phyloP scores from a whole-genome alignment of 2,888 invertebrate genomes.

The Cerastis leucographa region DNA sequence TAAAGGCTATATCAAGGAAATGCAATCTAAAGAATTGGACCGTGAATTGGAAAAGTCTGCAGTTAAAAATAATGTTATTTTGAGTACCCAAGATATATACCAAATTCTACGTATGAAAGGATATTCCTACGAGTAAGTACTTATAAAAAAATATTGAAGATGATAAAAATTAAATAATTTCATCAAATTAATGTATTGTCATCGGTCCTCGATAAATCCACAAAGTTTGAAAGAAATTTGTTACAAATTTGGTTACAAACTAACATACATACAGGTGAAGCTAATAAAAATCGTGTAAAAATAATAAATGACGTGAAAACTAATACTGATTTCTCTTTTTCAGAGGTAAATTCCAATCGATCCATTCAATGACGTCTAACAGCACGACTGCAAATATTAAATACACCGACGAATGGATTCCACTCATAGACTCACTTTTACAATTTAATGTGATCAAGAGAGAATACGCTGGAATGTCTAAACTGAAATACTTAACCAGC shows the following conservation, averaged over 20 bases:
- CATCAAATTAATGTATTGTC: too few relatives aligned
- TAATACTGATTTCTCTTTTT: slow-evolving; percentile 4
- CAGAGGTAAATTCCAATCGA: slow-evolving; percentile 48
- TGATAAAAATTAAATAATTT: too few relatives aligned
- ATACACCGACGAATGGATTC: slow-evolving; percentile 59
- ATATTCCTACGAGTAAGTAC: slow-evolving; percentile 47
- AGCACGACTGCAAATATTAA: slow-evolving; percentile 92
- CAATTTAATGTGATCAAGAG: slow-evolving; percentile 63
- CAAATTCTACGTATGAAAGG: slow-evolving; percentile 49
- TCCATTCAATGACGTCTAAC: slow-evolving; percentile 55
- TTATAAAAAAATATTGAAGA: background rate
- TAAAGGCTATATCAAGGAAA: slow-evolving; percentile 29
- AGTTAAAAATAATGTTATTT: background rate
- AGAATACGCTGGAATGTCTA: slow-evolving; percentile 44
- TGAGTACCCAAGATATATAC: slow-evolving; percentile 39
- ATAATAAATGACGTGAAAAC: background rate
- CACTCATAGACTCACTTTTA: slow-evolving; percentile 56
- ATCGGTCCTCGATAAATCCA: too few relatives aligned
- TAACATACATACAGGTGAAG: too few relatives aligned
- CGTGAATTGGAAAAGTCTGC: background rate
- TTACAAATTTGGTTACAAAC: too few relatives aligned
- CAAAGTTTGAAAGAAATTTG: too few relatives aligned
- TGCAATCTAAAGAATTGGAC: rapidly evolving
- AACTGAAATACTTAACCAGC: slow-evolving; percentile 25
- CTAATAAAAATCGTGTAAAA: too few relatives aligned